Base-by-base conservation (phyloP, 1,140 invertebrate species). In the Chironomus tepperi region DNA sequence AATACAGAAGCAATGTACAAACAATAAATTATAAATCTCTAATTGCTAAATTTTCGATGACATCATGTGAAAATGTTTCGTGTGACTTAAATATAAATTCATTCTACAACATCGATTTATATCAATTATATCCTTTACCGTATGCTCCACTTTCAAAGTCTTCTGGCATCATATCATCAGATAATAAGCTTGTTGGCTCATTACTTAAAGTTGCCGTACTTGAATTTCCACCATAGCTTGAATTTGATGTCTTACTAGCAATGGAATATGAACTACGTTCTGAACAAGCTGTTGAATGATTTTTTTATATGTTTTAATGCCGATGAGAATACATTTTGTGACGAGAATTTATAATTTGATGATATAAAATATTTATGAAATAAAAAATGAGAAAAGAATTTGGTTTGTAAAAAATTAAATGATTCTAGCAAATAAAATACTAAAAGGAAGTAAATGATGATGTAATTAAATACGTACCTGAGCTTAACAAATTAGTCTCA, bases 401-500 rank as follows among this genome's bases (percentile, higher is more conserved):
- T 75, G 74, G 75, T 76, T 64, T 43, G 47, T 75, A 75, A 15
- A 74, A 72, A 42, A 42, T 15, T 42, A 16, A 43, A 75, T 21
- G 73, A 19, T 19, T 15, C n/a, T n/a, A 15, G 43, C 43, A 43
- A 47, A 74, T 9, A 24, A 64, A 65, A 72, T 24, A 74, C 15
- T 64, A 73, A 47, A 70, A 8, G 9, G 73, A 74, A 73, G 24
- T 21, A 74, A 43, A 42, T 74, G 10, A 72, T 3, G 72, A 74
- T 74, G 12, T 43, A 65, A 42, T 43, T 73, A 19, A 15, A 43
- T 34, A 74, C 70, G 73, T 85, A 92, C 91, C 91, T 76, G 90
- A 92, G 74, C 88, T 89, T 42, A 92, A 81, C 74, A 92, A 80
- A 85, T 91, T 91, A 9, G 86, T 84, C 10, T 89, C 82, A 57